Base-by-base conservation (phyloP, 1,140 invertebrate species). In the Epicauta chinensis region DNA sequence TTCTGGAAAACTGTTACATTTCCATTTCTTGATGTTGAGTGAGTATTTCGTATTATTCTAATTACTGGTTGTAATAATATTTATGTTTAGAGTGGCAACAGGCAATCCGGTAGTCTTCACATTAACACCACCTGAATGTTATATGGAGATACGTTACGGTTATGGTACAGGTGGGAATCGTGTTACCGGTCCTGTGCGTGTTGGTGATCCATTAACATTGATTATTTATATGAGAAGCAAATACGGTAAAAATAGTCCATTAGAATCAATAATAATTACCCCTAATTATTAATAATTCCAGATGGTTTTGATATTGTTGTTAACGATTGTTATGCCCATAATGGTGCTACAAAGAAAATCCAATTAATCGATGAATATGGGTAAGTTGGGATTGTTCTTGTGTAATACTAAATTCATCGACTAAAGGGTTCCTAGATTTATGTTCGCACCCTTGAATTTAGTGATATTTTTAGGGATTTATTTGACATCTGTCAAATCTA, bases 1-100 rank as follows among this genome's bases (percentile, higher is more conserved):
- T 94, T 94, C 72, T 94, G 91, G 91, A 94, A 94, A 73, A 96
- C 91, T 0, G 91, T 96, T 16, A 93, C 91, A 0, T 96, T 96
- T 73, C 91, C 91, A 1, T 93, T 94, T 69, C 75, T 96, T 16
- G 91, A 94, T 64, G 91, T 96, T 42, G 91, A 94, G 92, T 96
- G 73, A 87, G 91, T 85, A 3, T n/a, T n/a, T n/a, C n/a, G n/a
- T 29, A 13, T 13, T 29, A 16, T 30, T n/a, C 6, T n/a, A 34
- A 23, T n/a, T 1, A 16, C 14, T 39, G 14, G 14, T 39, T 14
- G n/a, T n/a, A 5, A 39, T 41, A 12, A 29, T 41, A 16, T 32
- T 36, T 38, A 12, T 40, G 75, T 75, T 52, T 68, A 91, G 89
- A 72, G 89, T 93, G 46, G 89, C 89, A 23, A 95, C 91, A 38